phyloP scores from a whole-genome alignment of 1,140 invertebrate genomes.

The Gerris buenoi region DNA sequence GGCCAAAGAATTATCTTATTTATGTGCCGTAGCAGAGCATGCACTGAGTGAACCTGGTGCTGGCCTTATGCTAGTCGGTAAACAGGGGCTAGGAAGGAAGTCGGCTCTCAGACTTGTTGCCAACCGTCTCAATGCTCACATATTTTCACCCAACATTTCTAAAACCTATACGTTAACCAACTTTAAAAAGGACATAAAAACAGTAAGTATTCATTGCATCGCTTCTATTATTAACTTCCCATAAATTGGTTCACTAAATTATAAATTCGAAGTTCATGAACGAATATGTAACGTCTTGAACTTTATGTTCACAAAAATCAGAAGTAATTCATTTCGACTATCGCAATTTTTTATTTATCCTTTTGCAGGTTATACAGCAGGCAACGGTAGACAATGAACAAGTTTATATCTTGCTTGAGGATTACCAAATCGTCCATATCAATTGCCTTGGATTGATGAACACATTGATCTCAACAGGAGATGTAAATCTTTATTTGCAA shows the following conservation, averaged over 20 bases:
- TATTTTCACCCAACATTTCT: constrained; percentile 44
- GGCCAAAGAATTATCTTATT: constrained; percentile 18
- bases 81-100: constrained; percentile 59
- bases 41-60: constrained; percentile 43
- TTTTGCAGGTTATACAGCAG: constrained; percentile 45
- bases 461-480: constrained; percentile 50
- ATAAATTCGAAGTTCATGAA: too few relatives aligned
- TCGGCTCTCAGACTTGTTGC: constrained; percentile 57
- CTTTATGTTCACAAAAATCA: too few relatives aligned
- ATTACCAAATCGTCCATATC: constrained; percentile 58
- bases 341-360: too few relatives aligned
- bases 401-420: constrained; percentile 65
- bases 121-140: constrained; percentile 47
- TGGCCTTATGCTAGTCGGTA: constrained; percentile 55
- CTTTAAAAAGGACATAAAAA: constrained; percentile 42
- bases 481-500: too few relatives aligned
- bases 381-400: constrained; percentile 68
- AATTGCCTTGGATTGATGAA: constrained; percentile 52
- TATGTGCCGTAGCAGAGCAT: constrained; percentile 38
- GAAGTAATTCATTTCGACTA: too few relatives aligned
- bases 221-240: too few relatives aligned
- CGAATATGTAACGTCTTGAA: too few relatives aligned
- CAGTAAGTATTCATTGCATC: constrained; percentile 19
- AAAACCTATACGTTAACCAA: constrained; percentile 40
- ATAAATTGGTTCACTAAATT: too few relatives aligned